Conservation (phyloP, 1,140 invertebrate genomes). For the Periplaneta americana region DNA sequence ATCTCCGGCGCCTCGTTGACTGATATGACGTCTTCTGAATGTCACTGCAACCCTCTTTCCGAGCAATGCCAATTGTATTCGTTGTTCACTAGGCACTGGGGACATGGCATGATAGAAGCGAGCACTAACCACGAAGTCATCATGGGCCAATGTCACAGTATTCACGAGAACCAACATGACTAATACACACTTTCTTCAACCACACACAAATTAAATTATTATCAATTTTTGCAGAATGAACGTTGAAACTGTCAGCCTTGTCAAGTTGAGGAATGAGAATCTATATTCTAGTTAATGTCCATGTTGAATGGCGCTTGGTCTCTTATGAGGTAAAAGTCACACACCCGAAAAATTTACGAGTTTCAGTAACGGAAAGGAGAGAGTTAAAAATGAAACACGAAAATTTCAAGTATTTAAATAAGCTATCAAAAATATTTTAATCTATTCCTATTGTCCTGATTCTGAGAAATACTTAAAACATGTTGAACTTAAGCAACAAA, state of each 20-base stretch:
- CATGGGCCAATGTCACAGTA: constrained; percentile 25
- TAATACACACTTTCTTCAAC: not conserved
- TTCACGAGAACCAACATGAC: constrained; percentile 28
- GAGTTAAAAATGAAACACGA: not conserved
- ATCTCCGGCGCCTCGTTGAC: not conserved
- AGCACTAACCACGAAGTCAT: constrained; percentile 22
- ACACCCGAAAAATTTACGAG: not conserved
- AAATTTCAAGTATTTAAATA: not conserved
- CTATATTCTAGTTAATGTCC: not conserved
- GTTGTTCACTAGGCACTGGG: constrained; percentile 7
- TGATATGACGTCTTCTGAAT: constrained; percentile 2
- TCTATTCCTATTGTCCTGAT: not conserved
- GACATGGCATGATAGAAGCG: constrained; percentile 23
- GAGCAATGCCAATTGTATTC: constrained; percentile 14
- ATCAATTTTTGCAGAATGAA: not conserved
- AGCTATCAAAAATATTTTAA: not conserved
- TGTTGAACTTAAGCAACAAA: not conserved
- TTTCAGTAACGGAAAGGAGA: not conserved
- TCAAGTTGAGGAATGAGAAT: not conserved
- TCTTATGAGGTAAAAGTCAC: not conserved
- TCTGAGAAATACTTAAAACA: not conserved
- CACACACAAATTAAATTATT: not conserved
- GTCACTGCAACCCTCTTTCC: constrained; percentile 23
- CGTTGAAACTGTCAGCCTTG: not conserved
- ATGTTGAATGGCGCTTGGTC: not conserved